These are phyloP conservation scores for Frieseomelitta varia DNA, from an alignment of 1,140 invertebrate species.

Conservation along the genomic window DNA sequence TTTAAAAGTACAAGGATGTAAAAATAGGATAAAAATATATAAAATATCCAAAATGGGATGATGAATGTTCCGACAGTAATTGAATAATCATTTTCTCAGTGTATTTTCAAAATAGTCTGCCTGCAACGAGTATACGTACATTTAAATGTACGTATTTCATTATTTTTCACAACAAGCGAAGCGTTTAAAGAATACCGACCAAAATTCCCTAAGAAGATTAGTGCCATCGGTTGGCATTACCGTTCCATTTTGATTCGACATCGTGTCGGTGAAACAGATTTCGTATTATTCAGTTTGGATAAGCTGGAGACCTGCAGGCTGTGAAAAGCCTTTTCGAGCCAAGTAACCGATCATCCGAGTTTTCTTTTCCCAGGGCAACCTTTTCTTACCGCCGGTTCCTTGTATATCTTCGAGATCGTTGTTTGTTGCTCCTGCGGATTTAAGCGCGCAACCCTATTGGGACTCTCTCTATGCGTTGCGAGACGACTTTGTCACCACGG, in stretches of 20 bases:
- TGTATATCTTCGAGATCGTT: constrained; percentile 45
- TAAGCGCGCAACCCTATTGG: constrained; percentile 14
- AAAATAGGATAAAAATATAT: too few species aligned
- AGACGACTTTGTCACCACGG: constrained; percentile 47
- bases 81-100: neutral
- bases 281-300: constrained; percentile 62
- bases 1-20: too few species aligned
- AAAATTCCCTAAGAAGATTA: constrained; percentile 73
- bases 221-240: constrained; percentile 29
- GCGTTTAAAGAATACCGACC: constrained; percentile 15
- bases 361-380: neutral
- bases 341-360: constrained; percentile 41
- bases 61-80: neutral
- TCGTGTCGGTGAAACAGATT: constrained; percentile 60
- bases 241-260: constrained; percentile 44
- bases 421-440: constrained; percentile 60
- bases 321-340: constrained; percentile 62
- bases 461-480: constrained; percentile 1
- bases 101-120: neutral
- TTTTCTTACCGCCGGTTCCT: neutral
- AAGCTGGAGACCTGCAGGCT: constrained; percentile 45
- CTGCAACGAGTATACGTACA: neutral
- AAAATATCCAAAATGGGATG: too few species aligned
- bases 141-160: neutral
- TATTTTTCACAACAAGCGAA: neutral